Conservation (phyloP, 1,140 invertebrate species). For the Zaprionus kolodkinae region DNA sequence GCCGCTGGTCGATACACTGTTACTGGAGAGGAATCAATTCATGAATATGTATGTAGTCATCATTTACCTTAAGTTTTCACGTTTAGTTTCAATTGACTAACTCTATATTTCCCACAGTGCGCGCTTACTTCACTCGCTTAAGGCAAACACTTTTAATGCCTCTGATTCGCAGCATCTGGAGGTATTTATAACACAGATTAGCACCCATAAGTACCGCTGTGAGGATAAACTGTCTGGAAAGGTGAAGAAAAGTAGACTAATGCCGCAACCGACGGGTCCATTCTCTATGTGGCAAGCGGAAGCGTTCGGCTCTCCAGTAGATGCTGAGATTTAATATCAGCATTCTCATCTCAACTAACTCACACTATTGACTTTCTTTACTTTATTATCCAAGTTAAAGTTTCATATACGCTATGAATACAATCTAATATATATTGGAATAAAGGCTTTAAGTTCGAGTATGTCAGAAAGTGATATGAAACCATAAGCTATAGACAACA, state of each 20-base stretch:
- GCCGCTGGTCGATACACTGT: slow-evolving; percentile 28
- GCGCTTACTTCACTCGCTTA: slow-evolving; percentile 21
- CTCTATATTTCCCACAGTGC: slow-evolving; percentile 24
- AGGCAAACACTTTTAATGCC: neutral
- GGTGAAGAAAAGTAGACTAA: slow-evolving; percentile 6
- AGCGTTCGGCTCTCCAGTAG: neutral
- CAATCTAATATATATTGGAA: neutral
- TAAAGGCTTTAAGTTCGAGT: neutral
- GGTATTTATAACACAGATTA: slow-evolving; percentile 46
- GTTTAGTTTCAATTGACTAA: neutral
- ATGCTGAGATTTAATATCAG: neutral
- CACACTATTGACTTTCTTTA: neutral
- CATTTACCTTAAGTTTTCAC: neutral
- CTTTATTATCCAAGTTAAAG: neutral
- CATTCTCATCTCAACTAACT: neutral
- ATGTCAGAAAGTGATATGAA: slow-evolving; percentile 1
- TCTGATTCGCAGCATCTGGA: slow-evolving; percentile 39
- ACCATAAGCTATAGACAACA: neutral
- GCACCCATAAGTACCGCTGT: slow-evolving; percentile 45
- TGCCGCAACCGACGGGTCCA: slow-evolving; percentile 41
- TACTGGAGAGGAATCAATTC: slow-evolving; percentile 41
- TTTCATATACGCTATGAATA: too few species aligned
- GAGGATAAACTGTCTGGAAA: slow-evolving; percentile 26
- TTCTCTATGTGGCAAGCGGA: slow-evolving; percentile 42
- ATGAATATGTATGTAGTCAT: slow-evolving; percentile 38